phyloP scores from a whole-genome alignment of 2,113 vertebrate genomes.

The Ctenomys sociabilis region DNA sequence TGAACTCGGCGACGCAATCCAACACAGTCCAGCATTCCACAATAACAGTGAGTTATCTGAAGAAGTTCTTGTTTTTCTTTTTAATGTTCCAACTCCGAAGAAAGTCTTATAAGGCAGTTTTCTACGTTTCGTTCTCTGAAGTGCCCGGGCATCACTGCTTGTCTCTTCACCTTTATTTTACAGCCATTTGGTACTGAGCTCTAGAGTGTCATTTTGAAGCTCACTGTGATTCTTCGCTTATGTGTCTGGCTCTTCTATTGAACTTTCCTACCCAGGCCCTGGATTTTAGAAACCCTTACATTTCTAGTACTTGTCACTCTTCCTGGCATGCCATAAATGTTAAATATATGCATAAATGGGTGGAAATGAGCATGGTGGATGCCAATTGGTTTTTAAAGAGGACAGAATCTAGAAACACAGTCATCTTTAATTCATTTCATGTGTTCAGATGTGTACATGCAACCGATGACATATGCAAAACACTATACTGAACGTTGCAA shows the following conservation, averaged over 20 bases:
- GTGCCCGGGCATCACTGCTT: background rate
- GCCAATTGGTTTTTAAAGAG: background rate
- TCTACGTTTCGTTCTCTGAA: background rate
- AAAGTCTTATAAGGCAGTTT: slow-evolving; percentile 45
- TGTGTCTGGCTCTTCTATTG: background rate
- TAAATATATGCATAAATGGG: background rate
- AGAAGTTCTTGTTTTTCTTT: no score
- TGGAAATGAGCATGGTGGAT: background rate
- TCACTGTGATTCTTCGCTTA: slow-evolving; percentile 21
- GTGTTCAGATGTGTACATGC: background rate
- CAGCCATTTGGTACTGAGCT: background rate
- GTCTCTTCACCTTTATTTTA: slow-evolving; percentile 5
- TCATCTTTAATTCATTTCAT: background rate
- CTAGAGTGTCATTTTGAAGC: background rate
- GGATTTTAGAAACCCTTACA: slow-evolving; percentile 1
- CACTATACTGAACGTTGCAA: background rate
- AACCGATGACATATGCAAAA: background rate
- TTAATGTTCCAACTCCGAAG: background rate
- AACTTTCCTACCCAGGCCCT: background rate
- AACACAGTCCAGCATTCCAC: no score
- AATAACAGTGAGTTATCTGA: no score
- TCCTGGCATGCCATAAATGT: background rate
- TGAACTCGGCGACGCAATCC: no score
- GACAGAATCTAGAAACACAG: background rate
- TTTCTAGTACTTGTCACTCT: background rate